Evolutionary conservation across 2,113 vertebrate species (phyloP).

Genomic region (Arizona elegans): DNA sequence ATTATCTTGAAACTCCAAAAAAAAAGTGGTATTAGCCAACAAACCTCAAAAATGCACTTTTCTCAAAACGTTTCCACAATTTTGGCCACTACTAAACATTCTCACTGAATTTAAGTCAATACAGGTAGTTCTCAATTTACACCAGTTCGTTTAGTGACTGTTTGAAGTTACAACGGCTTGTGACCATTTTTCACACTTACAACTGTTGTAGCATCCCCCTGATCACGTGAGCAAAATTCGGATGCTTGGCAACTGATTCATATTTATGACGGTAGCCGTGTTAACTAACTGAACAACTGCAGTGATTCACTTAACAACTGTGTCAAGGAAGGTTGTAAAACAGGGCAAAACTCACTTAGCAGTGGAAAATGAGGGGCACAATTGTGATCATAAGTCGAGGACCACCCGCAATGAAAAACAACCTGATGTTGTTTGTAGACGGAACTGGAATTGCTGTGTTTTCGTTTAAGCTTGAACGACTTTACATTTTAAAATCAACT

Average conservation of each 20-base stretch:
- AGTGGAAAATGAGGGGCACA: too few relatives aligned
- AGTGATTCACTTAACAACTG: background rate
- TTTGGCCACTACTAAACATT: background rate
- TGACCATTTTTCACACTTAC: background rate
- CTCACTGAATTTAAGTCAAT: background rate
- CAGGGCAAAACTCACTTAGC: background rate
- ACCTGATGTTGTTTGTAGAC: background rate
- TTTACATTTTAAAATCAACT: background rate
- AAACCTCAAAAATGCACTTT: too few relatives aligned
- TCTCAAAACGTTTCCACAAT: too few relatives aligned
- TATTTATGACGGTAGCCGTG: fast-evolving
- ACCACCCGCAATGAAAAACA: background rate
- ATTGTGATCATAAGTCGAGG: background rate
- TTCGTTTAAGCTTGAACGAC: background rate
- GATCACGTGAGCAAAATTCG: background rate
- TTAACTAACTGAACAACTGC: background rate
- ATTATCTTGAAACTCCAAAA: too few relatives aligned
- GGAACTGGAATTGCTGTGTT: constrained; percentile 10
- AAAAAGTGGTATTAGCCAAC: too few relatives aligned
- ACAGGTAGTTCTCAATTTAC: background rate
- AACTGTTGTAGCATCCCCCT: background rate
- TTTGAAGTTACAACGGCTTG: background rate
- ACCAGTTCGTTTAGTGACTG: background rate
- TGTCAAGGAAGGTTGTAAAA: background rate
- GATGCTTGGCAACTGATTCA: background rate